These are phyloP conservation scores for Harmothoe impar DNA, from an alignment of 2,888 invertebrate species.

Conservation along the genomic window DNA sequence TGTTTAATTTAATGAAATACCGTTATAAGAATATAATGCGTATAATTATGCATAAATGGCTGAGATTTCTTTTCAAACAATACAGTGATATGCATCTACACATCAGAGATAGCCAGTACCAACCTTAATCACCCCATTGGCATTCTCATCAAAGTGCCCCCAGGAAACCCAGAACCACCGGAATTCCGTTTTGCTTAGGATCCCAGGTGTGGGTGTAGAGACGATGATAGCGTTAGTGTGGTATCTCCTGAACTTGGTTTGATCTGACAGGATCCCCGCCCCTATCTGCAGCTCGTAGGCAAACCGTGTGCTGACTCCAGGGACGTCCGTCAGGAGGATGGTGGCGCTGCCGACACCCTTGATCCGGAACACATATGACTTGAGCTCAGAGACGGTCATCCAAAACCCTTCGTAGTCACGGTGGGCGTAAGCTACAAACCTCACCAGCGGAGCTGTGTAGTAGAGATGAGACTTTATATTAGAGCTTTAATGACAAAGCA, in stretches of 20 bases:
- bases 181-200: not conserved
- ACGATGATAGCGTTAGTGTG: not conserved
- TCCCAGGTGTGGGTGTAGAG: not conserved
- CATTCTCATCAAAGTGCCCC: constrained; percentile 14
- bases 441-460: not conserved
- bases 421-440: not conserved
- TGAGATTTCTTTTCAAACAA: too few relatives aligned
- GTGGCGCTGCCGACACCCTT: not conserved
- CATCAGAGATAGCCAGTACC: too few relatives aligned
- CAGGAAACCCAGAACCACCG: constrained; percentile 57
- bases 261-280: too few relatives aligned
- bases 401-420: not conserved
- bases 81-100: too few relatives aligned
- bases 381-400: constrained; percentile 37
- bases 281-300: constrained; percentile 28
- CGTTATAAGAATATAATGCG: too few relatives aligned
- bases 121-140: not conserved
- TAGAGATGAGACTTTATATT: not conserved
- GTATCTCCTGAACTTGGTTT: not conserved
- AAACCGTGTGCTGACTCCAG: not conserved
- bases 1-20: too few relatives aligned
- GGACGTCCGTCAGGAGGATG: constrained; percentile 18
- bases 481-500: too few relatives aligned
- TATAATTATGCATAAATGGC: too few relatives aligned
- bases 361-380: constrained; percentile 3